These are phyloP conservation scores for Suillia variegata DNA, from an alignment of 2,888 invertebrate species.

Conservation along the genomic window DNA sequence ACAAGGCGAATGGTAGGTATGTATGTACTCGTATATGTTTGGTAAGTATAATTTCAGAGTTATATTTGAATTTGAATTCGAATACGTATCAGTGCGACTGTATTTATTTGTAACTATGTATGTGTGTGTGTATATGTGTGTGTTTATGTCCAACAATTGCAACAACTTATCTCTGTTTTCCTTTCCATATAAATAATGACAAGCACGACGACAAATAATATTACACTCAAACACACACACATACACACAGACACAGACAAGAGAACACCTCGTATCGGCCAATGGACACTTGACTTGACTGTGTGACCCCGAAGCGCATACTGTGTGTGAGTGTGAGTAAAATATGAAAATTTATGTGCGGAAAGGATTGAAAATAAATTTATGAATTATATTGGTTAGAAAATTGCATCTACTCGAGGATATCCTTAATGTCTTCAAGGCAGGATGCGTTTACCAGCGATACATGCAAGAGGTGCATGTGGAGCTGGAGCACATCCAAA, in stretches of 20 bases:
- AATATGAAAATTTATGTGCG: constrained; percentile 56
- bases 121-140: constrained; percentile 16
- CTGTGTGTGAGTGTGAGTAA: constrained; percentile 36
- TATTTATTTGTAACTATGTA: constrained; percentile 13
- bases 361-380: constrained; percentile 59
- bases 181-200: constrained; percentile 55
- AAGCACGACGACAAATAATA: constrained; percentile 56
- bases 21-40: too few species aligned
- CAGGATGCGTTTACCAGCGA: constrained; percentile 35
- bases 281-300: background rate
- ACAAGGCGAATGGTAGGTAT: background rate
- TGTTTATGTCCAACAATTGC: constrained; percentile 12
- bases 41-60: too few species aligned
- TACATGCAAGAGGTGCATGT: background rate
- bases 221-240: constrained; percentile 31
- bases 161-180: constrained; percentile 31
- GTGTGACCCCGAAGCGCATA: background rate
- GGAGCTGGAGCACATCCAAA: too few species aligned
- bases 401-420: constrained; percentile 56
- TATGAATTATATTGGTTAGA: constrained; percentile 59
- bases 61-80: too few species aligned
- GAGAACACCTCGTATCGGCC: background rate
- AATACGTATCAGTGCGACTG: too few species aligned
- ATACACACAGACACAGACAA: constrained; percentile 7
- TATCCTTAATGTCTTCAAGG: constrained; percentile 51